These are phyloP conservation scores for Actinia equina DNA, from an alignment of 64 coral and sea anemone species.

Conservation along the genomic window DNA sequence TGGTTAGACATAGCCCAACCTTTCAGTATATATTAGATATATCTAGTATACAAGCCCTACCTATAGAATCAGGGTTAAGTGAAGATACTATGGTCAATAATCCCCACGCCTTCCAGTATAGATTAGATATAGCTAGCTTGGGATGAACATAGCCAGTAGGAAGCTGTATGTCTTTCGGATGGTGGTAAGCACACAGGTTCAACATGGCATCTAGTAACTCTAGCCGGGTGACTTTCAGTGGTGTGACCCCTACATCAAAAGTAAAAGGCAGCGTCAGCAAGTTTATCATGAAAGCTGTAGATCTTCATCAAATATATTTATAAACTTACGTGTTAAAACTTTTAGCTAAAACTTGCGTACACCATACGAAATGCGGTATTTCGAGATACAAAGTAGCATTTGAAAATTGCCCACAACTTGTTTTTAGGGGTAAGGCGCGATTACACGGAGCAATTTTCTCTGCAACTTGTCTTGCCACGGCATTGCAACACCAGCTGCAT, in stretches of 20 bases:
- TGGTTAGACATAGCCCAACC: not conserved
- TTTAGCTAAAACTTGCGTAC: too few relatives aligned
- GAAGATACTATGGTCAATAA: constrained; percentile 71
- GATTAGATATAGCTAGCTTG: constrained; percentile 86
- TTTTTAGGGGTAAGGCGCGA: too few relatives aligned
- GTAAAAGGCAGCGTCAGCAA: not conserved
- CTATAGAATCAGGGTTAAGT: constrained; percentile 80
- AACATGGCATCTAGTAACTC: constrained; percentile 92
- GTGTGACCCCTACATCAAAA: constrained; percentile 52
- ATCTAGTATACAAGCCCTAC: constrained; percentile 40
- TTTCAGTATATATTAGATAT: constrained; percentile 99
- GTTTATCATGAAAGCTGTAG: too few relatives aligned
- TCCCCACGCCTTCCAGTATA: constrained; percentile 98
- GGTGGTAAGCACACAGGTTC: constrained; percentile 95
- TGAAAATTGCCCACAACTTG: too few relatives aligned
- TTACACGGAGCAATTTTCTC: too few relatives aligned
- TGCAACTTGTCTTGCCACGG: too few relatives aligned
- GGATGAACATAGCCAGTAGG: constrained; percentile 86
- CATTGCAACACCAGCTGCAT: too few relatives aligned
- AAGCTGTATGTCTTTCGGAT: constrained; percentile 89
- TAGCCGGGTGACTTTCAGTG: constrained; percentile 69
- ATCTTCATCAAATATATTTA: too few relatives aligned
- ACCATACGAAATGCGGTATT: too few relatives aligned
- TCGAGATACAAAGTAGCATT: too few relatives aligned
- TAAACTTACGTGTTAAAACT: too few relatives aligned